A percentile compares a stretch with the other conserved stretches of the same genome.
Conservation (phyloP, 2,113 vertebrate genomes). For the Corydoras sp. region DNA sequence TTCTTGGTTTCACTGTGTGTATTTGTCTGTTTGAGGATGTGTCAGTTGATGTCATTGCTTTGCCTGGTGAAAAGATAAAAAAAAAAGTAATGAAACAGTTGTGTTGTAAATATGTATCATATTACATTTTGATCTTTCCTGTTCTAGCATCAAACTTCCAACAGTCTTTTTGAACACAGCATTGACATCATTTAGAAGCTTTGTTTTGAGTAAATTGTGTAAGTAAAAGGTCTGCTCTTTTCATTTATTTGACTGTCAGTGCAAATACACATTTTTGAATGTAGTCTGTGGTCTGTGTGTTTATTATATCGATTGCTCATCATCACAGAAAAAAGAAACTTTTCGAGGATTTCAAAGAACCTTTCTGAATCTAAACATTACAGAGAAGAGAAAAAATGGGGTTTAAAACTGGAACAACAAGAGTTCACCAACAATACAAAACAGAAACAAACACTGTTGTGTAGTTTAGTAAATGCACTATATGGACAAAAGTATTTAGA, state of each 20-base stretch:
- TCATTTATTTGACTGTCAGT: slow-evolving; percentile 25
- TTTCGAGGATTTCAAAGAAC: too few relatives aligned
- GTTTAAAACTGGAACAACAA: too few relatives aligned
- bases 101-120: slow-evolving; percentile 67
- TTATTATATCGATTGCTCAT: not conserved
- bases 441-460: too few relatives aligned
- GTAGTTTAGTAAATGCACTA: too few relatives aligned
- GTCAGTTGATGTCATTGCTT: slow-evolving; percentile 45
- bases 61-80: slow-evolving; percentile 40
- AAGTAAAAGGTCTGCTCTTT: slow-evolving; percentile 28
- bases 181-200: slow-evolving; percentile 22
- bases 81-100: slow-evolving; percentile 28
- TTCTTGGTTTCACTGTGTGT: slow-evolving; percentile 31
- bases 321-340: too few relatives aligned
- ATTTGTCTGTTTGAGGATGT: slow-evolving; percentile 38
- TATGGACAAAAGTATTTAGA: too few relatives aligned
- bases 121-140: slow-evolving; percentile 35
- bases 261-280: slow-evolving; percentile 38
- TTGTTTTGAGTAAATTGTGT: slow-evolving; percentile 21
- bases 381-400: too few relatives aligned
- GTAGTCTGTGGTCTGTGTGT: slow-evolving; percentile 13
- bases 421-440: too few relatives aligned
- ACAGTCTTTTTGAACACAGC: slow-evolving; percentile 19
- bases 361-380: too few relatives aligned
- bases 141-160: slow-evolving; percentile 19